phyloP scores from a whole-genome alignment of 2,888 invertebrate genomes.

The Diachrysia chrysitis region DNA sequence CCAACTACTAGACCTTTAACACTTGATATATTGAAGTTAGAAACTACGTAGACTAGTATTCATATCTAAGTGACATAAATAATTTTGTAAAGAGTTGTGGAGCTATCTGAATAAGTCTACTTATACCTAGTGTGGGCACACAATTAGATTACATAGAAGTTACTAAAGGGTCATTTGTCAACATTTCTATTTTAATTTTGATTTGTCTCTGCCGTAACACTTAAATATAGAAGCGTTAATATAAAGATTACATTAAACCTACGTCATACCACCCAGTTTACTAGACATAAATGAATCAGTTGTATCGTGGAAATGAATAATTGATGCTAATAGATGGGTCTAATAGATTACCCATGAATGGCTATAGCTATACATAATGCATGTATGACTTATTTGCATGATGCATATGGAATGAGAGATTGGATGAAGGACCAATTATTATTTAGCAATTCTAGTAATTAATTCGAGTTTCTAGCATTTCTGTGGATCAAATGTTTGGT shows the following conservation, averaged over 20 bases:
- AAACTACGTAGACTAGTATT: background rate
- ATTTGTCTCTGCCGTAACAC: background rate
- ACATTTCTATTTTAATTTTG: background rate
- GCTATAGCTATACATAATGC: slow-evolving; percentile 3
- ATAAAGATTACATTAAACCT: slow-evolving; percentile 2
- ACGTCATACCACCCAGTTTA: slow-evolving; percentile 19
- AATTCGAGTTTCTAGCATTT: too few species aligned
- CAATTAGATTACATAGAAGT: background rate
- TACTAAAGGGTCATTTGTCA: background rate
- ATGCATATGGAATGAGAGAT: slow-evolving; percentile 5
- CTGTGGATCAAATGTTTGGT: too few species aligned
- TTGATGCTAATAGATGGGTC: slow-evolving; percentile 38
- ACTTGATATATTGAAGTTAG: slow-evolving; percentile 1
- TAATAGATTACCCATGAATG: slow-evolving; percentile 47
- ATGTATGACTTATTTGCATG: slow-evolving; percentile 4
- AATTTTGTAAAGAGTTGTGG: background rate
- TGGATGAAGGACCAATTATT: background rate
- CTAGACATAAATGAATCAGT: slow-evolving; percentile 39
- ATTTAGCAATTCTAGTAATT: background rate
- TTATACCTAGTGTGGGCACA: background rate
- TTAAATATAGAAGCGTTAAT: background rate
- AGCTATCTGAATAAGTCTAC: background rate
- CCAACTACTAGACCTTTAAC: background rate
- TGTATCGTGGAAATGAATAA: slow-evolving; percentile 43
- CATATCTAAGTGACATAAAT: slow-evolving; percentile 3